Conservation (phyloP, 2,113 vertebrate genomes). For the Aegypius monachus region DNA sequence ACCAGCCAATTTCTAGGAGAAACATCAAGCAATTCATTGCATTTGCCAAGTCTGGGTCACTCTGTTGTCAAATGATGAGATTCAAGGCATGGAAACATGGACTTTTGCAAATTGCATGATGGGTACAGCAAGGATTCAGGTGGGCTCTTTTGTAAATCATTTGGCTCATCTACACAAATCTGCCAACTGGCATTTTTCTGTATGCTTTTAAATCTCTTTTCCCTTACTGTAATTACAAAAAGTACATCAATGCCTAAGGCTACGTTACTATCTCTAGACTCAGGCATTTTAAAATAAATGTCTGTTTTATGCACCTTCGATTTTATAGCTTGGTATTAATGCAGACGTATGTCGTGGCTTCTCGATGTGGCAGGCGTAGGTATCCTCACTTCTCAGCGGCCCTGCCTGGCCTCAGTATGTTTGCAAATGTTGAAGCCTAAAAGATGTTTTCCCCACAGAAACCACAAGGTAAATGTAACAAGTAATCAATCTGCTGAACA, state of each 20-base stretch:
- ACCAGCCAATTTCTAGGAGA: background rate
- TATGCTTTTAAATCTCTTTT: background rate
- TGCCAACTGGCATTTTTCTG: background rate
- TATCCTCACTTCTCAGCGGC: background rate
- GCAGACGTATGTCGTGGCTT: accelerated
- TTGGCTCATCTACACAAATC: background rate
- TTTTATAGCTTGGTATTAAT: background rate
- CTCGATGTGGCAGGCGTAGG: background rate
- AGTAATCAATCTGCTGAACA: slow-evolving; percentile 70
- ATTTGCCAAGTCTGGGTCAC: background rate
- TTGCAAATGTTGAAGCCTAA: slow-evolving; percentile 58
- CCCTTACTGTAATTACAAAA: background rate
- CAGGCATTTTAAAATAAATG: slow-evolving; percentile 18
- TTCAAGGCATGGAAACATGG: background rate
- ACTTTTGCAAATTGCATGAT: background rate
- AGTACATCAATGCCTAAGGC: background rate
- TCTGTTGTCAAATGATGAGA: background rate
- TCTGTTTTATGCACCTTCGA: background rate
- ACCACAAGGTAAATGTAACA: slow-evolving; percentile 69
- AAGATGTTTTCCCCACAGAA: slow-evolving; percentile 70
- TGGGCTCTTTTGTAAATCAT: background rate
- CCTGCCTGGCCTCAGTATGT: slow-evolving; percentile 23
- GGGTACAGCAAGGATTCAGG: background rate
- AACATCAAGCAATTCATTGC: background rate
- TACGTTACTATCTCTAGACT: background rate